Conservation (phyloP, 2,888 invertebrate species). For the Hartigia nigra region DNA sequence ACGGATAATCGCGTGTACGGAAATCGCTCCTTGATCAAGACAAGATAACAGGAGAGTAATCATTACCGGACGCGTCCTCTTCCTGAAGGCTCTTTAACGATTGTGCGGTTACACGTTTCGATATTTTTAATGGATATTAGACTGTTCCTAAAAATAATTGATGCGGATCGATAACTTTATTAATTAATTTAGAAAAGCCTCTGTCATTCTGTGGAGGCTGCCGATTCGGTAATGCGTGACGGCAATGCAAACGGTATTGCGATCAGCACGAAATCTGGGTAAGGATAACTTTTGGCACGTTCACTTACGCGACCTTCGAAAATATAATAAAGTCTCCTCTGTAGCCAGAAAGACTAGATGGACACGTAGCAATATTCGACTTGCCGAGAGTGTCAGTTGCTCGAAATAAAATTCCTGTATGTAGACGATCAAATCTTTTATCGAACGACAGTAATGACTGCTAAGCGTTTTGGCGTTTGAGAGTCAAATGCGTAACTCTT, state of each 20-base stretch:
- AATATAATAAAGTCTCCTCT: not conserved
- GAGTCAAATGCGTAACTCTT: not conserved
- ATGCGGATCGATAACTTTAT: not conserved
- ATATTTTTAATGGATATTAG: not conserved
- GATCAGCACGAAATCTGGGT: not conserved
- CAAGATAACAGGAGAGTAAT: not conserved
- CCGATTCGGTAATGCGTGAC: not conserved
- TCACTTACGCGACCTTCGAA: not conserved
- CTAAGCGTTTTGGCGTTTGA: not conserved
- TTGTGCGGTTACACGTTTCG: too few relatives aligned
- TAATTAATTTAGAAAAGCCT: not conserved
- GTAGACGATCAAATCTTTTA: not conserved
- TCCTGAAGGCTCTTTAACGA: not conserved
- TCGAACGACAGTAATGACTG: not conserved
- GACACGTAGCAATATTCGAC: not conserved
- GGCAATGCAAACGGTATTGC: not conserved
- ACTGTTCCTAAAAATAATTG: too few relatives aligned
- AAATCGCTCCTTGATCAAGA: not conserved
- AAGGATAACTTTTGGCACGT: not conserved
- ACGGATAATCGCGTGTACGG: not conserved
- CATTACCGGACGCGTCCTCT: not conserved
- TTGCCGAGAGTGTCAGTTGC: not conserved
- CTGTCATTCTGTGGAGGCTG: not conserved
- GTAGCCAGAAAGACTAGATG: not conserved
- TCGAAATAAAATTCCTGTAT: not conserved